Percentiles rank a stretch among this genome's conserved stretches.
Conservation (phyloP, 2,113 vertebrate species). For the Formicarius rufipectus region DNA sequence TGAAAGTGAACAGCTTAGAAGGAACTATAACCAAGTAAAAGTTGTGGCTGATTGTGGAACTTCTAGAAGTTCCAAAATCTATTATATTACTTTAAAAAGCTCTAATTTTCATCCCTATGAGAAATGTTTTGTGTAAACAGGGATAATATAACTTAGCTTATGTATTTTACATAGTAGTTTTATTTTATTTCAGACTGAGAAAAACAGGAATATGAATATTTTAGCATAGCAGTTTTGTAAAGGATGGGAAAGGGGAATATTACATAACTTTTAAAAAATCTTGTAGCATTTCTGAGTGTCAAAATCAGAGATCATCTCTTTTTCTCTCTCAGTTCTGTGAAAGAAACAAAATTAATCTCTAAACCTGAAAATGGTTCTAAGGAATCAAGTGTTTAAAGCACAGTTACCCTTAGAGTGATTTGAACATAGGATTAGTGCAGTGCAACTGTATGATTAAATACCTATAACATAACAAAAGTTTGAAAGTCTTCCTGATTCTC, state of each 20-base stretch:
- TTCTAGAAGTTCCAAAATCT: background rate
- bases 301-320: background rate
- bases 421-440: background rate
- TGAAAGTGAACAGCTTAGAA: background rate
- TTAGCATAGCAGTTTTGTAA: background rate
- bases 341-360: background rate
- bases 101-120: background rate
- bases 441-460: background rate
- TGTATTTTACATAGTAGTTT: background rate
- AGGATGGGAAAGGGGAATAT: background rate
- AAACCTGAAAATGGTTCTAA: background rate
- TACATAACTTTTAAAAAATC: background rate
- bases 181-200: background rate
- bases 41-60: background rate
- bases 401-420: background rate
- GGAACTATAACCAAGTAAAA: background rate
- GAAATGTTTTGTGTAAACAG: background rate
- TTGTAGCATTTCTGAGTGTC: background rate
- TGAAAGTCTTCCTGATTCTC: background rate
- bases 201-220: background rate
- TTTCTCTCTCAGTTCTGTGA: background rate
- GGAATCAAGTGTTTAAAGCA: background rate
- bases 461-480: rapidly evolving
- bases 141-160: background rate
- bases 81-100: background rate